A percentile compares a stretch with the other conserved stretches of the same genome.
Conservation (phyloP, 2,888 invertebrate species). For the Andrena haemorrhoa region DNA sequence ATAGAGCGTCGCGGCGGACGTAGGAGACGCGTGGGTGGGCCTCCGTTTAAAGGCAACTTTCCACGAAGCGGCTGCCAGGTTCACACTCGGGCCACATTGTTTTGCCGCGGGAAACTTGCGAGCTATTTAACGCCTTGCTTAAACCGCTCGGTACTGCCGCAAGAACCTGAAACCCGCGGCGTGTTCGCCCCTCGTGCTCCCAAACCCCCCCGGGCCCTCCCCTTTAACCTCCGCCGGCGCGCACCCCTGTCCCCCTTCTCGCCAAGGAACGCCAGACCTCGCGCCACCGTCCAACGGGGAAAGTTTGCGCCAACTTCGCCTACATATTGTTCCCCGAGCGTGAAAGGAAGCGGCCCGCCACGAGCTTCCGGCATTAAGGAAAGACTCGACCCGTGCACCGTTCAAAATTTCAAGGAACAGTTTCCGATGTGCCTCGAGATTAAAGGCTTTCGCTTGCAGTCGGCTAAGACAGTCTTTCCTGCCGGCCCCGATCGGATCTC, state of each 20-base stretch:
- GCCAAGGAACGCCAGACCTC: conserved; percentile 47
- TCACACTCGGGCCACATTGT: conserved; percentile 81
- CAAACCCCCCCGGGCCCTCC: conserved; percentile 43
- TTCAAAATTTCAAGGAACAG: conserved; percentile 46
- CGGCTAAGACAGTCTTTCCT: background rate
- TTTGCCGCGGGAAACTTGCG: conserved; percentile 80
- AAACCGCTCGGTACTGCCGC: conserved; percentile 75
- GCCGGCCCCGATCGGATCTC: background rate
- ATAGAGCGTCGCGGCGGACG: conserved; percentile 29
- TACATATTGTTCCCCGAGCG: conserved; percentile 71
- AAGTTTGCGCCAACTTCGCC: conserved; percentile 77
- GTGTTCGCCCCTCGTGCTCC: conserved; percentile 34
- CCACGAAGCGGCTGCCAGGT: conserved; percentile 71
- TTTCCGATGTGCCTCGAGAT: conserved; percentile 25
- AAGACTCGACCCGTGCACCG: conserved; percentile 44
- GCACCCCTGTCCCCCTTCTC: conserved; percentile 6
- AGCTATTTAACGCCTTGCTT: conserved; percentile 83
- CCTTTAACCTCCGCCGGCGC: conserved; percentile 43
- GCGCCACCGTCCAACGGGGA: conserved; percentile 62
- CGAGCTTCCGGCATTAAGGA: conserved; percentile 59
- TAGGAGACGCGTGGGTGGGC: conserved; percentile 41
- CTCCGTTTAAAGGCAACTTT: conserved; percentile 67
- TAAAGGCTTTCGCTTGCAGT: conserved; percentile 21
- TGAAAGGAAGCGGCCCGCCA: conserved; percentile 67
- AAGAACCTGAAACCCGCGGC: conserved; percentile 75